A percentile compares a stretch with the other conserved stretches of the same genome.
These are phyloP conservation scores for Emys orbicularis DNA, from an alignment of 2,797 vertebrate genomes.

Conservation along the genomic window DNA sequence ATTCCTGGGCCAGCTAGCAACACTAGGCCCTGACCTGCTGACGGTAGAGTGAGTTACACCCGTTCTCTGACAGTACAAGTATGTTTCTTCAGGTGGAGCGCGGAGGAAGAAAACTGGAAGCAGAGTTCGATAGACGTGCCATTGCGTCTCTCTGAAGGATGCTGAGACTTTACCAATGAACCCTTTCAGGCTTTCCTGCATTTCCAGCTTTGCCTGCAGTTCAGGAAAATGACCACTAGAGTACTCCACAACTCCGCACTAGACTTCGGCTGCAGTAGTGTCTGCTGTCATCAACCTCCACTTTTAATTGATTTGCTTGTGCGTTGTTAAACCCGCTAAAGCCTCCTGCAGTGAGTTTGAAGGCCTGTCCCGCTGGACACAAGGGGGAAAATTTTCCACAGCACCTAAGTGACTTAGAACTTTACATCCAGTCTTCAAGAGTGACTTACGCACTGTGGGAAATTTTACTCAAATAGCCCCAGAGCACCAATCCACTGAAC, in stretches of 20 bases:
- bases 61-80: neutral
- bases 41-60: neutral
- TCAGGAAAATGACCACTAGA: accelerated
- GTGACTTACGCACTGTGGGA: neutral
- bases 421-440: neutral
- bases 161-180: neutral
- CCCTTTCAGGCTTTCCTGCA: neutral
- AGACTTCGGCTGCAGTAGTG: neutral
- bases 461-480: neutral
- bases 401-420: neutral
- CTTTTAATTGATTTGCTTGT: neutral
- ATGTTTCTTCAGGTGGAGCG: neutral
- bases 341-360: neutral
- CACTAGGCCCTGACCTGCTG: neutral
- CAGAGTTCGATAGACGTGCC: neutral
- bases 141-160: neutral
- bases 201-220: neutral
- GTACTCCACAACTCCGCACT: neutral
- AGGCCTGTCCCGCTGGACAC: neutral
- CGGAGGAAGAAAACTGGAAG: neutral
- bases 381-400: neutral
- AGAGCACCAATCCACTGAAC: neutral
- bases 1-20: neutral
- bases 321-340: neutral
- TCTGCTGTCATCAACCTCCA: neutral